These are phyloP conservation scores for Chionoecetes opilio DNA, from an alignment of 1,140 invertebrate species.

Conservation along the genomic window DNA sequence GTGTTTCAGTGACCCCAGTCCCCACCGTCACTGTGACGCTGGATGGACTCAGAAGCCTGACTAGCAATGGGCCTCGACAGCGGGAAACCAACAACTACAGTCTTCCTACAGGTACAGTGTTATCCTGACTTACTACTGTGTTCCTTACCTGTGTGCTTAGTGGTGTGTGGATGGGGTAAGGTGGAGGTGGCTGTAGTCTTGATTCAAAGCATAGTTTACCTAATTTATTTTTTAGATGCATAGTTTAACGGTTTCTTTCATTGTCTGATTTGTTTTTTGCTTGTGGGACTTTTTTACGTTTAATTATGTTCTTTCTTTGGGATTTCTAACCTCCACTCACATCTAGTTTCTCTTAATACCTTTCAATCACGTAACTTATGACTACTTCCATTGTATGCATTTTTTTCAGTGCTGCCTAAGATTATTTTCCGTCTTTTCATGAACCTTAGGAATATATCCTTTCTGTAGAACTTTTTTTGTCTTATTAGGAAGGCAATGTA, in stretches of 20 bases:
- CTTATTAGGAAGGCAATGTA: no score
- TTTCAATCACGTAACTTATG: background rate
- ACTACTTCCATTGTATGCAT: background rate
- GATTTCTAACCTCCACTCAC: no score
- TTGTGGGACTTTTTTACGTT: no score
- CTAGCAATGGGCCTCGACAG: slow-evolving; percentile 36
- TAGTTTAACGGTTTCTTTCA: background rate
- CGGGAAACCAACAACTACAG: slow-evolving; percentile 55
- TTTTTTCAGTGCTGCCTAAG: background rate
- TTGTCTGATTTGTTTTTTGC: background rate
- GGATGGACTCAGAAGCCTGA: slow-evolving; percentile 60
- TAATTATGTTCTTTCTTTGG: no score
- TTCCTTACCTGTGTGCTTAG: background rate
- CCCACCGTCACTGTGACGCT: slow-evolving; percentile 67
- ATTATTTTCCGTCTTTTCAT: background rate
- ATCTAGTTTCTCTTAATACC: no score
- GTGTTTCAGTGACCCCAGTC: slow-evolving; percentile 52
- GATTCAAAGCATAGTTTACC: background rate
- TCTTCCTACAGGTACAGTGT: slow-evolving; percentile 67
- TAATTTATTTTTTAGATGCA: background rate
- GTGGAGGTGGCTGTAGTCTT: background rate
- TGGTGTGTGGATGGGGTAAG: background rate
- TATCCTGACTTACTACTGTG: background rate
- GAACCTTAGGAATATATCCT: background rate
- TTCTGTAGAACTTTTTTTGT: no score